Base-by-base conservation (phyloP, 37 sponge, comb jelly and placozoan species). In the Trichoplax adhaerens region DNA sequence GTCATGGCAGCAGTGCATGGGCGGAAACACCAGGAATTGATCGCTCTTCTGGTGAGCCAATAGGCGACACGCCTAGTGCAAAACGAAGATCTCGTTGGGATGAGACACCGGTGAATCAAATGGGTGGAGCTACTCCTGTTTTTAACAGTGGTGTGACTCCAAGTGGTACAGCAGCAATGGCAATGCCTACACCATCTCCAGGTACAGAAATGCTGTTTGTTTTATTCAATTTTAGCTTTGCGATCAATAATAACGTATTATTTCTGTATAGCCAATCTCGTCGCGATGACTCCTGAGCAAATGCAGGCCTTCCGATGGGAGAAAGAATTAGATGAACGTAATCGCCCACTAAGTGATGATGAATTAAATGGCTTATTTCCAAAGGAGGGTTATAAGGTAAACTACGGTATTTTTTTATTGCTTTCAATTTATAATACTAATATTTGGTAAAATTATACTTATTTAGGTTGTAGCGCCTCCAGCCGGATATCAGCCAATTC, bases 281-380 rank as follows among this genome's bases (percentile, higher is more conserved):
- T 66, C 3, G 64, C 84, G 4, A 95, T 95, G 97, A 95, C 97
- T 46, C 97, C 97, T 1, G 97, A 95, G 65, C 97, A 95, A 85
- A 76, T 95, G 82, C 97, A 90, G 78, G 84, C 89, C 1, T 74
- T 56, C 81, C 70, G 97, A 1, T 95, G 91, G 97, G 88, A 90
- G 72, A 74, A 70, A 57, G 97, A 95, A 69, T 77, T 95, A 57
- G 97, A 90, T 66, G 87, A 90, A 65, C 70, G 97, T 58, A 95
- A 95, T 80, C 50, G 97, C 5, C 86, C 89, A 2, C 73, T 95
- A 52, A 68, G 82, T 1, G 97, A 95, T 70, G 91, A 87, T 12
- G 97, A 95, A 67, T 84, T 95, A 68, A 89, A 95, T 58, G 83
- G 84, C 7, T 77, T 95, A 59, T 87, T 95, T 75, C 97, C 97